Evolutionary conservation across 2,113 vertebrate species (phyloP).

Genomic region (Sporophila hypoxantha): DNA sequence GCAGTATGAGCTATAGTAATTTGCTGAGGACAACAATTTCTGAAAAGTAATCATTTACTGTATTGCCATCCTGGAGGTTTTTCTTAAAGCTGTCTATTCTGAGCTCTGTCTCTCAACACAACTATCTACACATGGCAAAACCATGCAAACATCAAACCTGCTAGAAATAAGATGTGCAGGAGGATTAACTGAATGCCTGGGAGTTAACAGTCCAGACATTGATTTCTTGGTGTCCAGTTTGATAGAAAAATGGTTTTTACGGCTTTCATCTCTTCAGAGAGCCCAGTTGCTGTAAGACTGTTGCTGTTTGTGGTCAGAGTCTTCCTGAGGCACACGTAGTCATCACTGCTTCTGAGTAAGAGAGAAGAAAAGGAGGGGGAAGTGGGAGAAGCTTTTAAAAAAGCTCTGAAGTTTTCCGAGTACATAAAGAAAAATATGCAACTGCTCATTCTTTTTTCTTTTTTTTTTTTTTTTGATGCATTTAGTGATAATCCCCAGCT

Average conservation of each 20-base stretch:
- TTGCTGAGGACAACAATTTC: not conserved
- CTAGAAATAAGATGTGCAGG: not conserved
- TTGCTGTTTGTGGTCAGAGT: constrained; percentile 10
- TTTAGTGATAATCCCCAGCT: not conserved
- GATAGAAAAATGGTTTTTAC: not conserved
- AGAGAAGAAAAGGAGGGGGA: not conserved
- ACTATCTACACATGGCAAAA: not conserved
- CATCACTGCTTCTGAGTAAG: not conserved
- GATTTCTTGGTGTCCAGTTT: not conserved
- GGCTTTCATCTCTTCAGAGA: not conserved
- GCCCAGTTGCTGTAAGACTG: not conserved
- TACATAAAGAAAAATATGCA: not conserved
- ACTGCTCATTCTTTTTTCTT: not conserved
- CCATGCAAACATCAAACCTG: not conserved
- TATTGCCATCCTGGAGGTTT: not conserved
- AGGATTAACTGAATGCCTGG: not conserved
- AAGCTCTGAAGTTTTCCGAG: not conserved
- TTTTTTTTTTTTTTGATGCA: not conserved
- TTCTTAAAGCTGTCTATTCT: not conserved
- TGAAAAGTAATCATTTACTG: not conserved
- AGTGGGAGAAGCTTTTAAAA: constrained; percentile 14
- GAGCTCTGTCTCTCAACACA: not conserved
- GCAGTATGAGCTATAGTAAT: not conserved
- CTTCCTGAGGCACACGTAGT: not conserved
- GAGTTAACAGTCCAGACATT: not conserved